A percentile compares a stretch with the other conserved stretches of the same genome.
Conservation (phyloP, 2,797 vertebrate species). For the Macrochelys suwanniensis region DNA sequence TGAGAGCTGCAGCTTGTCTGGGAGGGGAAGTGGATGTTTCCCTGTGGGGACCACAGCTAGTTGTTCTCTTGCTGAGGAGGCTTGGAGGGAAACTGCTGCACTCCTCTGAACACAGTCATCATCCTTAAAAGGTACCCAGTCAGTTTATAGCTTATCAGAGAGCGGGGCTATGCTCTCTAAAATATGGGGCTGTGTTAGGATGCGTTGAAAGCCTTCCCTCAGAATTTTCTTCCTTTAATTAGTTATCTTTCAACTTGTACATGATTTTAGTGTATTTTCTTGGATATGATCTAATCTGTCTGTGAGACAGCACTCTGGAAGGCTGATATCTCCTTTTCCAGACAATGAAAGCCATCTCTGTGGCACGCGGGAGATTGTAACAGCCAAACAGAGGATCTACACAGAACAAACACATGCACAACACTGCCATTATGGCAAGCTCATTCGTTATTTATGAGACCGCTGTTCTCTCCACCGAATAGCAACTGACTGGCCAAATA, state of each 20-base stretch:
- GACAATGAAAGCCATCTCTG: neutral
- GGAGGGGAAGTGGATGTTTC: neutral
- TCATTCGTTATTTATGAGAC: neutral
- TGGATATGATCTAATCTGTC: neutral
- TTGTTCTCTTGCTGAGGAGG: neutral
- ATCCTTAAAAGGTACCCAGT: neutral
- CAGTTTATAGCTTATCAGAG: neutral
- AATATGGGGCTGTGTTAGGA: neutral
- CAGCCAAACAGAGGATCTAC: neutral
- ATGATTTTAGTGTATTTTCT: neutral
- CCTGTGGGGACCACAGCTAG: neutral
- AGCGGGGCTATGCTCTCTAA: neutral
- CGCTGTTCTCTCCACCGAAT: neutral
- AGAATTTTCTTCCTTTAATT: neutral
- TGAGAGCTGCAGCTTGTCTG: neutral
- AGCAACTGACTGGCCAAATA: neutral
- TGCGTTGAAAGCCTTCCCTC: neutral
- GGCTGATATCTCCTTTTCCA: neutral
- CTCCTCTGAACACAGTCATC: rapidly evolving
- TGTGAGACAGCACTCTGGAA: too few relatives aligned
- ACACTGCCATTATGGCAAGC: neutral
- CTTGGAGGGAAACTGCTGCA: neutral
- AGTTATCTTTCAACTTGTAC: slow-evolving; percentile 19
- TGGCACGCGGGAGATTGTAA: neutral
- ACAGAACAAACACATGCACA: neutral